Percentiles rank a stretch among this genome's conserved stretches.
phyloP scores from a whole-genome alignment of 1,140 invertebrate genomes.

The Meteorus sp. region DNA sequence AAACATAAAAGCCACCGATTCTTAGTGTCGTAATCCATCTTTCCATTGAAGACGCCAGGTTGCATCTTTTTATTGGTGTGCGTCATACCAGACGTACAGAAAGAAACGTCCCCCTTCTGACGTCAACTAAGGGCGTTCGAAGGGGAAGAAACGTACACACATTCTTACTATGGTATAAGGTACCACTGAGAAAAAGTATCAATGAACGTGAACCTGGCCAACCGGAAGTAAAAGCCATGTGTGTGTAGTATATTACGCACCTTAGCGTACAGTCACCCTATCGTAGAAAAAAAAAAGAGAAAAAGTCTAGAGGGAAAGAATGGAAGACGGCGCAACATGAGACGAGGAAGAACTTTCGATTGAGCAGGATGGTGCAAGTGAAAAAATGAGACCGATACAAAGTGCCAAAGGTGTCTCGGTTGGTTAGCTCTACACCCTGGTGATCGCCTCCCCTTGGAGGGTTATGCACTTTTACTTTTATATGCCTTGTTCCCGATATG shows the following conservation, averaged over 20 bases:
- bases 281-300: slow-evolving; percentile 16
- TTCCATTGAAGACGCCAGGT: slow-evolving; percentile 23
- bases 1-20: neutral
- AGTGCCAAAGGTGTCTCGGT: neutral
- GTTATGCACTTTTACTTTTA: neutral
- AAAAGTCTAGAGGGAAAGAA: slow-evolving; percentile 15
- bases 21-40: slow-evolving; percentile 11
- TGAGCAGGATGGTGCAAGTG: neutral
- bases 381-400: neutral
- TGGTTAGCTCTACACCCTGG: neutral
- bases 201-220: slow-evolving; percentile 20
- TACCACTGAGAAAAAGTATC: slow-evolving; percentile 15
- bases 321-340: neutral
- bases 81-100: neutral
- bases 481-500: too few species aligned
- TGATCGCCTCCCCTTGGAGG: neutral
- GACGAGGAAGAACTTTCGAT: too few species aligned
- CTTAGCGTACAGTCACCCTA: slow-evolving; percentile 10
- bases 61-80: too few species aligned
- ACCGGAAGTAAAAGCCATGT: slow-evolving; percentile 21
- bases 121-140: too few species aligned
- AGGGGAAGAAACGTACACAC: slow-evolving; percentile 11
- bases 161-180: too few species aligned
- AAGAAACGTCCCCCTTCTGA: too few species aligned
- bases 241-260: slow-evolving; percentile 1